Conservation (phyloP, 2,113 vertebrate species). For the Capreolus pygargus region DNA sequence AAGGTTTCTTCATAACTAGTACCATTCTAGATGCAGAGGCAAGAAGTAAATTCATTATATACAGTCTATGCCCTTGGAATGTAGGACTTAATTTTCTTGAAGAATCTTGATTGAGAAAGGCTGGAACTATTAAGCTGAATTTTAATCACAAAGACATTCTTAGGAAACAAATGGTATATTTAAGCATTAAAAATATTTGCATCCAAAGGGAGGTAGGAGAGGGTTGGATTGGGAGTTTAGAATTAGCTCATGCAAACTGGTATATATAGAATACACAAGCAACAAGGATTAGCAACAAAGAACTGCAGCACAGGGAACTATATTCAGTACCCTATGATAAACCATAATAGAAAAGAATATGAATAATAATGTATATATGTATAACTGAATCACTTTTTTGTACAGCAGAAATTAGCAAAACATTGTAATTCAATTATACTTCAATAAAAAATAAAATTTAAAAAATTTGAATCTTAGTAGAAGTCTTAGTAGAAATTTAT, state of each 20-base stretch:
- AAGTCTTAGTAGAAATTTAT: not conserved
- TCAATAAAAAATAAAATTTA: not conserved
- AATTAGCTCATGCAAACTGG: not conserved
- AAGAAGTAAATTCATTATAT: not conserved
- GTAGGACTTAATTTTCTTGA: not conserved
- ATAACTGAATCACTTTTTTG: not conserved
- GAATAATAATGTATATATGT: not conserved
- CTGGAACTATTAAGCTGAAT: not conserved
- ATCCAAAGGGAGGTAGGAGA: not conserved
- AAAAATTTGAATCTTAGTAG: not conserved
- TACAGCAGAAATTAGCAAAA: not conserved
- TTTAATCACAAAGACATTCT: constrained; percentile 10
- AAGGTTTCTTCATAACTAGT: not conserved
- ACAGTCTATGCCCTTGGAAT: not conserved
- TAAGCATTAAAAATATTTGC: constrained; percentile 1
- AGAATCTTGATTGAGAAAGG: not conserved
- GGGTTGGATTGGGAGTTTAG: not conserved
- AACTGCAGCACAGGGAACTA: not conserved
- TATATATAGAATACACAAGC: not conserved
- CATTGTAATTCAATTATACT: not conserved
- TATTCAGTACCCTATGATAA: not conserved
- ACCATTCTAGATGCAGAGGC: not conserved
- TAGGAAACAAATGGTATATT: not conserved
- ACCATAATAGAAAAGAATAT: not conserved
- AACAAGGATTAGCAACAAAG: not conserved